These are phyloP conservation scores for Acronicta alni DNA, from an alignment of 2,888 invertebrate genomes.

Conservation along the genomic window DNA sequence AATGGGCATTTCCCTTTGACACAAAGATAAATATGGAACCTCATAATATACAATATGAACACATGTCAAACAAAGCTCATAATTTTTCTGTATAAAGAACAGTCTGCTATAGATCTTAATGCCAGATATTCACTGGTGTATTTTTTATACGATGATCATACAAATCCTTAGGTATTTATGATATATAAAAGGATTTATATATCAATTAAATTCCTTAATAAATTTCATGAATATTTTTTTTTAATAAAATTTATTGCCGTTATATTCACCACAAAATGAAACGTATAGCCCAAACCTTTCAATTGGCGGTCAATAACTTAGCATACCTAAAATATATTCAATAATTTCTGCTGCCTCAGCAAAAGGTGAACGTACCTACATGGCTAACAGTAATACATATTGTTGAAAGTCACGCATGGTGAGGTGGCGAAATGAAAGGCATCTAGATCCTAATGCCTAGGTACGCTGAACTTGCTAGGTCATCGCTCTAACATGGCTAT, in stretches of 20 bases:
- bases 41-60: too few species aligned
- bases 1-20: too few species aligned
- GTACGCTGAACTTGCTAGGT: conserved; percentile 26
- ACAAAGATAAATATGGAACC: too few species aligned
- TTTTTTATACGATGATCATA: too few species aligned
- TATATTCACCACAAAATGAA: background rate
- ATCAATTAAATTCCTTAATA: too few species aligned
- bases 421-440: conserved; percentile 26
- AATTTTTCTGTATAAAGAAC: too few species aligned
- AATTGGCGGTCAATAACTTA: conserved; percentile 16
- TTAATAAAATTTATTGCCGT: background rate
- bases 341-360: conserved; percentile 34
- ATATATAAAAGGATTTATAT: too few species aligned
- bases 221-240: too few species aligned
- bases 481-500: conserved; percentile 27
- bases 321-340: conserved; percentile 3
- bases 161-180: too few species aligned
- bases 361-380: conserved; percentile 18
- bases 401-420: conserved; percentile 42
- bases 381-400: conserved; percentile 21
- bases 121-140: too few species aligned
- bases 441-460: conserved; percentile 36
- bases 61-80: too few species aligned
- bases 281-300: conserved; percentile 3
- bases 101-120: too few species aligned